Evolutionary conservation across 1,140 invertebrate species (phyloP).

Genomic region (Lepidotrigona ventralis): DNA sequence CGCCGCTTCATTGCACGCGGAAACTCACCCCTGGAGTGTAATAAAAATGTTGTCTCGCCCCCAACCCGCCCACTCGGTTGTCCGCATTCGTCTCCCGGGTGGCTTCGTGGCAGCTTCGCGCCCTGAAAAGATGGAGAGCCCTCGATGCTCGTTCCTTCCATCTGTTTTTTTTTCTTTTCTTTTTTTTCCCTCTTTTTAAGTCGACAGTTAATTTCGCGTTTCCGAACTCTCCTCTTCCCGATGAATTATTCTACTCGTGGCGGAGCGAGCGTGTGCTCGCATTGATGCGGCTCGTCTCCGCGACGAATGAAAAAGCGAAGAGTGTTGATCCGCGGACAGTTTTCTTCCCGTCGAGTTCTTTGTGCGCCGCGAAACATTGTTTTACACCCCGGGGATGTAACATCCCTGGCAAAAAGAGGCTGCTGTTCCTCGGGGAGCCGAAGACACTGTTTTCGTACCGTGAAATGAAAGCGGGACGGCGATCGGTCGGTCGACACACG

Average conservation of each 20-base stretch:
- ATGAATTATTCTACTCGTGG: conserved; percentile 19
- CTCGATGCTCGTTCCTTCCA: background rate
- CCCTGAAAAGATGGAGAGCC: background rate
- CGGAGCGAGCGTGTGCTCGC: background rate
- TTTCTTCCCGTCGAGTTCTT: conserved; percentile 21
- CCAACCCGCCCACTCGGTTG: background rate
- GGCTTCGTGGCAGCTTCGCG: background rate
- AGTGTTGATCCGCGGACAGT: background rate
- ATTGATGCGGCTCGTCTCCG: background rate
- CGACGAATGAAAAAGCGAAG: background rate
- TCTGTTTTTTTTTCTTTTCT: background rate
- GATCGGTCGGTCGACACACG: background rate
- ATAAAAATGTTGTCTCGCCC: conserved; percentile 28
- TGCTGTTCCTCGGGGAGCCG: background rate
- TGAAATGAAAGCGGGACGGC: background rate
- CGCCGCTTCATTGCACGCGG: background rate
- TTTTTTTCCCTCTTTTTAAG: background rate
- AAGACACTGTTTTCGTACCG: background rate
- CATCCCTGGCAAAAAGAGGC: background rate
- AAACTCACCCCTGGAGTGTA: background rate
- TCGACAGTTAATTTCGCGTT: conserved; percentile 26
- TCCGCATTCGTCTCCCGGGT: background rate
- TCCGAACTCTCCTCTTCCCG: background rate
- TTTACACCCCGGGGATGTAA: background rate
- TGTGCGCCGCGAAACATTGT: conserved; percentile 20